phyloP scores from a whole-genome alignment of 2,888 invertebrate genomes.

The Brenthis hecate region DNA sequence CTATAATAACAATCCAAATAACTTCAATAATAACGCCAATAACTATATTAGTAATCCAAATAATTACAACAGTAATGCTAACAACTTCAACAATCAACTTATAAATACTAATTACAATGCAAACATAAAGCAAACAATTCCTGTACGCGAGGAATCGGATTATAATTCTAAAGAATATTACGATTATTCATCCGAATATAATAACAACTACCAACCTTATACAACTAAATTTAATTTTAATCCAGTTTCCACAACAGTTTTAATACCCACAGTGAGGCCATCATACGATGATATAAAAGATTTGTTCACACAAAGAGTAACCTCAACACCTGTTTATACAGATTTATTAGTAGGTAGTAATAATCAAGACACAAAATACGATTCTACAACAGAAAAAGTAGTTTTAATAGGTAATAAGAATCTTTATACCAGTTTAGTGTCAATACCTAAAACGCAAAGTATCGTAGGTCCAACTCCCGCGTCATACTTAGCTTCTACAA shows the following conservation, averaged over 20 bases:
- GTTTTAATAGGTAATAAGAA: conserved; percentile 39
- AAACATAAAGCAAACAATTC: conserved; percentile 34
- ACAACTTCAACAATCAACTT: conserved; percentile 17
- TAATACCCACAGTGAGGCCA: conserved; percentile 43
- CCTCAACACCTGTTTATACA: conserved; percentile 42
- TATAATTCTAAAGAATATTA: conserved; percentile 64
- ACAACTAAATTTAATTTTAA: conserved; percentile 54
- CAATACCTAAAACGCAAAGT: conserved; percentile 11
- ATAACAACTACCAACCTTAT: conserved; percentile 55
- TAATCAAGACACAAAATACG: conserved; percentile 32
- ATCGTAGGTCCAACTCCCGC: conserved; percentile 36
- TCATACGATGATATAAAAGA: conserved; percentile 56
- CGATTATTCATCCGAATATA: conserved; percentile 55
- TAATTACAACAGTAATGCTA: conserved; percentile 31
- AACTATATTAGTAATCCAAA: conserved; percentile 20
- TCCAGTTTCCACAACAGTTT: conserved; percentile 22
- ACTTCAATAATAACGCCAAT: conserved; percentile 18
- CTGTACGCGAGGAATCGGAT: conserved; percentile 48
- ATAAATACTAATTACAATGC: conserved; percentile 26
- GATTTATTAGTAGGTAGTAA: conserved; percentile 28
- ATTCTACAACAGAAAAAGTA: conserved; percentile 37
- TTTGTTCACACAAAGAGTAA: conserved; percentile 50
- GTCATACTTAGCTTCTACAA: conserved; percentile 61
- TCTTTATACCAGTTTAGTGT: conserved; percentile 26
- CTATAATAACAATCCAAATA: conserved; percentile 26